Percentiles rank a stretch among this genome's conserved stretches.
Evolutionary conservation across 2,888 invertebrate genomes (phyloP).

Genomic region (Laspeyria flexula): DNA sequence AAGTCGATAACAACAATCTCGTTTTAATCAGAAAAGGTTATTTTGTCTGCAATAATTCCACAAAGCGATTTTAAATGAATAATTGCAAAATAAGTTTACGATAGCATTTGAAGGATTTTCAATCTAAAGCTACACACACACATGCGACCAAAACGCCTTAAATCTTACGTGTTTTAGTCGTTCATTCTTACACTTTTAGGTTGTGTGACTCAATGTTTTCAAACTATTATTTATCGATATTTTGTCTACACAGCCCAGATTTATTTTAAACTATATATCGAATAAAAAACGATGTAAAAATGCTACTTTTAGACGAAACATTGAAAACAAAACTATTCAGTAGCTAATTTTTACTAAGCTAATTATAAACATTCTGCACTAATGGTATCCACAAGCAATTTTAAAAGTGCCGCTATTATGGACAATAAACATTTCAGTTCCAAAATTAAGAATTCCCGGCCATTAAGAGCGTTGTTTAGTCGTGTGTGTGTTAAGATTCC

Average conservation of each 20-base stretch:
- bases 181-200: background rate
- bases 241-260: conserved; percentile 13
- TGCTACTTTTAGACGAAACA: conserved; percentile 9
- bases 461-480: conserved; percentile 40
- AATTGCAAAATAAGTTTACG: conserved; percentile 75
- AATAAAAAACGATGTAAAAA: conserved; percentile 1
- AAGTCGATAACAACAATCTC: conserved; percentile 10
- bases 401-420: conserved; percentile 26
- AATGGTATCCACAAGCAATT: conserved; percentile 25
- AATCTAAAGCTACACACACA: conserved; percentile 53
- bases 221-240: background rate
- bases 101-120: conserved; percentile 52
- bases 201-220: background rate
- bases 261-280: too few species aligned
- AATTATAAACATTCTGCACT: conserved; percentile 23
- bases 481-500: conserved; percentile 48
- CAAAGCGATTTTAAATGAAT: conserved; percentile 77
- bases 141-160: conserved; percentile 38
- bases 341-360: conserved; percentile 14
- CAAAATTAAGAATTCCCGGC: conserved; percentile 25
- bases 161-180: background rate
- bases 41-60: conserved; percentile 63
- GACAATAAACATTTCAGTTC: conserved; percentile 26
- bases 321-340: conserved; percentile 17
- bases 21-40: conserved; percentile 42